These are phyloP conservation scores for Tor tambroides DNA, from an alignment of 2,113 vertebrate species.

Conservation along the genomic window DNA sequence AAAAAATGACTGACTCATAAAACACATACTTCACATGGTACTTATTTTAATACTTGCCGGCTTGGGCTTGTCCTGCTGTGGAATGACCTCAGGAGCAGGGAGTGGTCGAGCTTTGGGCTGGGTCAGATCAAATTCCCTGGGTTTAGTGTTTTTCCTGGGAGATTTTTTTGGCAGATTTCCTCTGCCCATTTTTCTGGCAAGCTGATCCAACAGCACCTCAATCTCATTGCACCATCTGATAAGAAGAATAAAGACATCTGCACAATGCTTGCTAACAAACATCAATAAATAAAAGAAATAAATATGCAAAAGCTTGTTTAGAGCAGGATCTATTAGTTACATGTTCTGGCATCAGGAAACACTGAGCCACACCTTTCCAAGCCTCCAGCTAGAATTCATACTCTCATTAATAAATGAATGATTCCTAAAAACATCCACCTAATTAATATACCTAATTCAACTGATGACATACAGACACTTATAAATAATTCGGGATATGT, in stretches of 20 bases:
- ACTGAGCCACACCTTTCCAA: background rate
- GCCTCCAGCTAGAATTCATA: background rate
- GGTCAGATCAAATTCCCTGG: constrained; percentile 84
- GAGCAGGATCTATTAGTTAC: background rate
- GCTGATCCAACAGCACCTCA: constrained; percentile 74
- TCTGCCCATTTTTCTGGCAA: constrained; percentile 65
- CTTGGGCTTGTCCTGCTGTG: constrained; percentile 72
- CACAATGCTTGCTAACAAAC: background rate
- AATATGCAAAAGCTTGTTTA: background rate
- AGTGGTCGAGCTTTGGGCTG: constrained; percentile 76
- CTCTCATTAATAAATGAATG: background rate
- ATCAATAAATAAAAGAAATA: background rate
- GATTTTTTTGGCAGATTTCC: constrained; percentile 64
- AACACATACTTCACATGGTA: background rate
- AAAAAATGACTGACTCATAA: background rate
- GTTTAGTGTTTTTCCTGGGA: constrained; percentile 73
- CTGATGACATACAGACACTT: background rate
- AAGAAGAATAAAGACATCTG: constrained; percentile 35
- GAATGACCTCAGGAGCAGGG: constrained; percentile 75
- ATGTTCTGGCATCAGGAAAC: background rate
- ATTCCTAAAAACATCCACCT: background rate
- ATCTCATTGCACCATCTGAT: constrained; percentile 86
- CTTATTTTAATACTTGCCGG: constrained; percentile 75
- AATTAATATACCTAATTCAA: background rate
- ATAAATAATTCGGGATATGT: background rate